Evolutionary conservation across 2,113 vertebrate genomes (phyloP).

Genomic region (Campylorhamphus procurvoides): DNA sequence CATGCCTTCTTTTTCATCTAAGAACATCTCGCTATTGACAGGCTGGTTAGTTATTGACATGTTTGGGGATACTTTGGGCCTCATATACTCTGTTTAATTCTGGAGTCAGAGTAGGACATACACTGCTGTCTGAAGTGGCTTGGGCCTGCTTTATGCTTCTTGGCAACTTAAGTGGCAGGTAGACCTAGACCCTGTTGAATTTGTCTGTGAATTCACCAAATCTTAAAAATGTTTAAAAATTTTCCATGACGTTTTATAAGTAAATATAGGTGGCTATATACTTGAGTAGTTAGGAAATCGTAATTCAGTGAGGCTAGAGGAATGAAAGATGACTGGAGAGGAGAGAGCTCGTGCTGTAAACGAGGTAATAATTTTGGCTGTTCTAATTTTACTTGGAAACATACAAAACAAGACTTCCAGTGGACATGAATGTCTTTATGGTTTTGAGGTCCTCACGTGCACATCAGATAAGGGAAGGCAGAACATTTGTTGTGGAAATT

Average conservation of each 20-base stretch:
- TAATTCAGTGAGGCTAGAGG: not conserved
- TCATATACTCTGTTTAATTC: not conserved
- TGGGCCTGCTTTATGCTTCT: not conserved
- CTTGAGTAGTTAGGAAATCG: not conserved
- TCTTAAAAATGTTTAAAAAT: not conserved
- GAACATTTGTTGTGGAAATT: not conserved
- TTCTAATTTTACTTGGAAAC: not conserved
- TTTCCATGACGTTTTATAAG: not conserved
- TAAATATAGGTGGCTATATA: not conserved
- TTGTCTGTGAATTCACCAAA: not conserved
- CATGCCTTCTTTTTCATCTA: not conserved
- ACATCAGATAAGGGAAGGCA: not conserved
- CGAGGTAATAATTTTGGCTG: not conserved
- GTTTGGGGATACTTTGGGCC: not conserved
- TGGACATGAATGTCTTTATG: not conserved
- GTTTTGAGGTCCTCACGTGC: not conserved
- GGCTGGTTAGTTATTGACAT: not conserved
- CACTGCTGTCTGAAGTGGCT: not conserved
- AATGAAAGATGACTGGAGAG: not conserved
- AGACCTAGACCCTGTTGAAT: not conserved
- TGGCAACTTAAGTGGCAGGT: not conserved
- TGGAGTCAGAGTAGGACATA: not conserved
- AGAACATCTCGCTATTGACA: accelerated
- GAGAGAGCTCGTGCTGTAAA: not conserved
- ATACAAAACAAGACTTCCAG: no score